Conservation (phyloP, 1,140 invertebrate genomes). For the Grapholita molesta region DNA sequence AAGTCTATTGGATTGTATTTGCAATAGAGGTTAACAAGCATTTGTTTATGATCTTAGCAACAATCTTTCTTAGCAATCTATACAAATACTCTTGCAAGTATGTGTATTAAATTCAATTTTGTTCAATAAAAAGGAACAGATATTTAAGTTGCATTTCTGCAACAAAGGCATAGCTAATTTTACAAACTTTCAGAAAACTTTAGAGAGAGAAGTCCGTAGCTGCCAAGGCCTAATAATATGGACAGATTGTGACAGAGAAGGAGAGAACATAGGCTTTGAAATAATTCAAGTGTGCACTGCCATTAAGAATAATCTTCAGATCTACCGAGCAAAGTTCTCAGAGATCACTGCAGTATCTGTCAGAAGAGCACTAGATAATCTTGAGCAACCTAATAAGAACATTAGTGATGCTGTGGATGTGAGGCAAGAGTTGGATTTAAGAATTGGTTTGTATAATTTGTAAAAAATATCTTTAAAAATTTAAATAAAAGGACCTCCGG, state of each 20-base stretch:
- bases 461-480: neutral
- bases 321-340: constrained; percentile 96
- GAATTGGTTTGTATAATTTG: constrained; percentile 86
- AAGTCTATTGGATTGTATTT: no score
- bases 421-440: constrained; percentile 95
- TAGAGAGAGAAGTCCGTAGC: constrained; percentile 89
- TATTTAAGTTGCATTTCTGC: no score
- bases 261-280: constrained; percentile 99
- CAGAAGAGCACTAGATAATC: constrained; percentile 87
- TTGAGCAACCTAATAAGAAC: constrained; percentile 89
- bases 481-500: no score
- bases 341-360: constrained; percentile 95
- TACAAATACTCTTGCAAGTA: no score
- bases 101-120: no score
- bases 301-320: constrained; percentile 86
- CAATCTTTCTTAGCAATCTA: no score
- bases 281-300: constrained; percentile 94
- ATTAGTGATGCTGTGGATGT: constrained; percentile 98
- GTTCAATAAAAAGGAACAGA: no score
- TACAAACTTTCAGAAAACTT: constrained; percentile 81
- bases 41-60: no score
- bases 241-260: constrained; percentile 99
- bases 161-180: neutral
- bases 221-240: constrained; percentile 95
- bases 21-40: no score